Conservation (phyloP, 1,140 invertebrate species). For the Chrysopa pallens region DNA sequence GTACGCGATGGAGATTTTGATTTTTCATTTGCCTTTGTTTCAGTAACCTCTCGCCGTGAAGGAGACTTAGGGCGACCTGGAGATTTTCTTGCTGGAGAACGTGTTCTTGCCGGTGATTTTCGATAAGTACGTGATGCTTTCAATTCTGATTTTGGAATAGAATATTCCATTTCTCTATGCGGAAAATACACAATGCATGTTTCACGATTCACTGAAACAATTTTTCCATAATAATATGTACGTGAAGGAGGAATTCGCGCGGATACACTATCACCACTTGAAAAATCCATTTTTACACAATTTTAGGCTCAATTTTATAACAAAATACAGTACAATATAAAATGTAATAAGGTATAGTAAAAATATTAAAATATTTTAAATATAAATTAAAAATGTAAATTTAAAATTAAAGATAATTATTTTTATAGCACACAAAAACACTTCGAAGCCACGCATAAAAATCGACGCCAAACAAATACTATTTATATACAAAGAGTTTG, state of each 20-base stretch:
- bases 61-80: not conserved
- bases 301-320: not conserved
- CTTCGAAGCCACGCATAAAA: not conserved
- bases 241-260: not conserved
- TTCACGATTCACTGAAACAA: not conserved
- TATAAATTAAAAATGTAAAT: too few species aligned
- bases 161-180: not conserved
- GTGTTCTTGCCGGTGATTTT: not conserved
- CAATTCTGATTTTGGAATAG: not conserved
- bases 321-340: not conserved
- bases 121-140: not conserved
- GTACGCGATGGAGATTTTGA: conserved; percentile 5
- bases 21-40: too few species aligned
- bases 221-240: not conserved
- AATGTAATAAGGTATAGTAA: not conserved
- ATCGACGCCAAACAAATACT: not conserved
- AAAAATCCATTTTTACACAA: not conserved
- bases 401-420: too few species aligned
- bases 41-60: not conserved
- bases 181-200: not conserved
- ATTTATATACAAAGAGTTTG: not conserved
- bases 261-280: not conserved
- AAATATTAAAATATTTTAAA: too few species aligned
- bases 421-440: not conserved
- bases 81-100: not conserved